Evolutionary conservation across 2,888 invertebrate genomes (phyloP).

Genomic region (Agrypnus murinus): DNA sequence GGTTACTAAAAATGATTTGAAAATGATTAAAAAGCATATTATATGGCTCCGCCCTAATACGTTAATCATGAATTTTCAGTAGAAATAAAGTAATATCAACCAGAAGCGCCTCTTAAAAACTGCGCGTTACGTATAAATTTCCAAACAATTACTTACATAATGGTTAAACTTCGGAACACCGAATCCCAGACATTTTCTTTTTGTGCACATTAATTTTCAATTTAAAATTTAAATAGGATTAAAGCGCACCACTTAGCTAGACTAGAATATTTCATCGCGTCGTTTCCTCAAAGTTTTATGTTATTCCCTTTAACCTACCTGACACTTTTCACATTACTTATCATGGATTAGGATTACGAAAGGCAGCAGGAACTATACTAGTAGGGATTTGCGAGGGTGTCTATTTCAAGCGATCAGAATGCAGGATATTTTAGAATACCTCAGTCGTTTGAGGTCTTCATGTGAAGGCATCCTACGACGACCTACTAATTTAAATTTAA

Average conservation of each 20-base stretch:
- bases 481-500: neutral
- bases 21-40: no score
- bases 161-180: neutral
- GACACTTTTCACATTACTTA: slow-evolving; percentile 19
- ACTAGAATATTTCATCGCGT: slow-evolving; percentile 4
- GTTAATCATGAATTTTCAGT: no score
- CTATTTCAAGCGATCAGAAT: slow-evolving; percentile 2
- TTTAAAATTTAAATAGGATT: slow-evolving; percentile 10
- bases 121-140: neutral
- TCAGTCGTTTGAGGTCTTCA: neutral
- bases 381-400: slow-evolving; percentile 15
- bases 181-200: neutral
- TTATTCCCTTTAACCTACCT: slow-evolving; percentile 12
- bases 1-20: no score
- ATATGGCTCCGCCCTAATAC: no score
- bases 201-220: slow-evolving; percentile 4
- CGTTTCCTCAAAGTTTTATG: slow-evolving; percentile 19
- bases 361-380: neutral
- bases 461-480: neutral
- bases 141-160: neutral
- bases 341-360: slow-evolving; percentile 4
- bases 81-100: no score
- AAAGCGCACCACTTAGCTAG: neutral
- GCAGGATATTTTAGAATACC: slow-evolving; percentile 3
- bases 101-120: no score